phyloP scores from a whole-genome alignment of 2,113 vertebrate species.

The Tringa solitaria region DNA sequence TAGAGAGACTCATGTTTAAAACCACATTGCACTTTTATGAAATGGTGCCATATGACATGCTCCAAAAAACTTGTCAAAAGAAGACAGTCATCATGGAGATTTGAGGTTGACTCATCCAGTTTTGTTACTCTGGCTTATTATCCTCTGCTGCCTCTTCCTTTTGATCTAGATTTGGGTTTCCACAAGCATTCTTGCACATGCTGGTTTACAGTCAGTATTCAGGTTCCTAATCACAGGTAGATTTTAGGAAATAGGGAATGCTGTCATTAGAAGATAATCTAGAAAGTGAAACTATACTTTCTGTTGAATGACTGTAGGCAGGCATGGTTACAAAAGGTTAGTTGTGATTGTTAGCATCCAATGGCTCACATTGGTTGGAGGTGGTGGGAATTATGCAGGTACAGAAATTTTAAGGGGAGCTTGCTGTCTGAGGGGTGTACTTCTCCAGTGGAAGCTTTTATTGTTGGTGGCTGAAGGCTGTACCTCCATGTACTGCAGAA shows the following conservation, averaged over 20 bases:
- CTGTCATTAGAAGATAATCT: neutral
- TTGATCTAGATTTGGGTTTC: neutral
- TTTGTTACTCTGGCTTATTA: neutral
- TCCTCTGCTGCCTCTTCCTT: neutral
- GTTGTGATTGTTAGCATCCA: neutral
- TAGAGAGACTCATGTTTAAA: neutral
- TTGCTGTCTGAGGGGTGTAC: neutral
- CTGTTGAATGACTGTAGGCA: neutral
- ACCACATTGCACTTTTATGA: neutral
- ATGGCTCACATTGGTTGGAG: neutral
- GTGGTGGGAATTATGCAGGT: neutral
- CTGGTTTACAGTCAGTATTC: neutral
- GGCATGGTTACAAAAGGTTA: neutral
- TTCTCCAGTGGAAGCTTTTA: neutral
- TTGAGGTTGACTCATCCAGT: neutral
- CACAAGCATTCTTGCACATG: neutral
- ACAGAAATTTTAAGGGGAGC: neutral
- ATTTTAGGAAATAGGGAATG: neutral
- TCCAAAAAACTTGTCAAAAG: neutral
- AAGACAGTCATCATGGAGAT: neutral
- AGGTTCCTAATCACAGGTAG: neutral
- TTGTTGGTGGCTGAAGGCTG: neutral
- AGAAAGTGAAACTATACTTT: neutral
- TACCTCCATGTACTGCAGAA: neutral
- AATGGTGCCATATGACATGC: neutral